phyloP scores from a whole-genome alignment of 1,140 invertebrate genomes.

The Magallana gigas region DNA sequence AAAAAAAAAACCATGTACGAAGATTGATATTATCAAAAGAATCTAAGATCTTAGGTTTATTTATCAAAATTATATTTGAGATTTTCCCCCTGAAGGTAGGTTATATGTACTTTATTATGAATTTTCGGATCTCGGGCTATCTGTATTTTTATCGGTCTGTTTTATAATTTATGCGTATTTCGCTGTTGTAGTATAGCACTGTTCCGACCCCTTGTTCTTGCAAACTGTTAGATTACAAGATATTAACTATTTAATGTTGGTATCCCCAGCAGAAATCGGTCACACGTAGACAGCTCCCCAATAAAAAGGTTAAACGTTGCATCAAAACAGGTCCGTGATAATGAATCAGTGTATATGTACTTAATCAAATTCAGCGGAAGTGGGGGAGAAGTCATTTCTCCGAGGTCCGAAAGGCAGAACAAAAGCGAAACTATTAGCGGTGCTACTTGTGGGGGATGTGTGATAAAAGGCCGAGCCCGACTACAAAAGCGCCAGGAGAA shows the following conservation, averaged over 20 bases:
- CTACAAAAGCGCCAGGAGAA: no score
- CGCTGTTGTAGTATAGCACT: not conserved
- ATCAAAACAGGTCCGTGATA: not conserved
- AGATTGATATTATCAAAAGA: no score
- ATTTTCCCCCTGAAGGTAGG: no score
- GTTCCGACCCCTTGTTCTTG: not conserved
- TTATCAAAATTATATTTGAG: no score
- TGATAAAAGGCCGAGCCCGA: no score
- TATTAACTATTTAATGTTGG: not conserved
- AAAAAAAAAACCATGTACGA: no score
- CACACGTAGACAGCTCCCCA: not conserved
- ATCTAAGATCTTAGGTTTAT: no score
- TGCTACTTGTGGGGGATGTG: no score
- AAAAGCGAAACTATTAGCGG: no score
- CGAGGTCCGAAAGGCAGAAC: not conserved
- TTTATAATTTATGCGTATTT: not conserved
- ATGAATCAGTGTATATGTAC: not conserved
- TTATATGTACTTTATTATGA: not conserved
- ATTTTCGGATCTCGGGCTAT: not conserved
- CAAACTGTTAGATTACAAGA: not conserved
- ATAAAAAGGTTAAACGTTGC: not conserved
- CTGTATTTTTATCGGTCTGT: not conserved
- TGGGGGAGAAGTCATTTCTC: not conserved
- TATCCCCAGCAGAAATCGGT: constrained; percentile 28
- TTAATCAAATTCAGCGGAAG: not conserved